Conservation (phyloP, 2,888 invertebrate genomes). For the Conchocele bisecta region DNA sequence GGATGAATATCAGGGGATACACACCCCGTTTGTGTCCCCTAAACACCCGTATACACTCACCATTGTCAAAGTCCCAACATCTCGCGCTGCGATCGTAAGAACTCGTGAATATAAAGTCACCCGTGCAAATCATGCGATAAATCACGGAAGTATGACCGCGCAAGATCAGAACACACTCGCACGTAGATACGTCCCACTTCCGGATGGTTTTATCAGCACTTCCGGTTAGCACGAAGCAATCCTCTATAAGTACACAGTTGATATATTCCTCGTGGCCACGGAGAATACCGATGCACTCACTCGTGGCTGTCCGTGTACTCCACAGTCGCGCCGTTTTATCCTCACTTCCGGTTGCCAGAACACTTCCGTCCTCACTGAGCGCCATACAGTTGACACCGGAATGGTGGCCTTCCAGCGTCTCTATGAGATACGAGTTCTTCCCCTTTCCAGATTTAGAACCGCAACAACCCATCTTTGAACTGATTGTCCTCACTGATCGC, state of each 20-base stretch:
- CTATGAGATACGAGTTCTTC: conserved; percentile 70
- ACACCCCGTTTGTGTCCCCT: conserved; percentile 84
- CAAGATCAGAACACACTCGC: conserved; percentile 83
- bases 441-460: conserved; percentile 68
- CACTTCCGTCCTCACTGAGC: conserved; percentile 84
- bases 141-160: conserved; percentile 83
- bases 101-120: conserved; percentile 82
- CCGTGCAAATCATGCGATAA: conserved; percentile 83
- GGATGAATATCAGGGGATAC: conserved; percentile 84
- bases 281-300: conserved; percentile 84
- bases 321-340: conserved; percentile 84
- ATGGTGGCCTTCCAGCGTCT: conserved; percentile 81
- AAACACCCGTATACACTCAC: conserved; percentile 82
- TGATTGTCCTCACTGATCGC: too few relatives aligned
- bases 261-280: conserved; percentile 84
- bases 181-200: conserved; percentile 84
- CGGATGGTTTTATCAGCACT: conserved; percentile 84
- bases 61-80: conserved; percentile 84
- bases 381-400: conserved; percentile 84
- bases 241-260: conserved; percentile 83
- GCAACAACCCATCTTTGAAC: conserved; percentile 67
- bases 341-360: conserved; percentile 84
- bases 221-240: conserved; percentile 84
- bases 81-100: conserved; percentile 82
- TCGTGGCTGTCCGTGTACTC: conserved; percentile 83